Conservation (phyloP, 2,797 vertebrate genomes). For the Enteromius unitaeniatus region DNA sequence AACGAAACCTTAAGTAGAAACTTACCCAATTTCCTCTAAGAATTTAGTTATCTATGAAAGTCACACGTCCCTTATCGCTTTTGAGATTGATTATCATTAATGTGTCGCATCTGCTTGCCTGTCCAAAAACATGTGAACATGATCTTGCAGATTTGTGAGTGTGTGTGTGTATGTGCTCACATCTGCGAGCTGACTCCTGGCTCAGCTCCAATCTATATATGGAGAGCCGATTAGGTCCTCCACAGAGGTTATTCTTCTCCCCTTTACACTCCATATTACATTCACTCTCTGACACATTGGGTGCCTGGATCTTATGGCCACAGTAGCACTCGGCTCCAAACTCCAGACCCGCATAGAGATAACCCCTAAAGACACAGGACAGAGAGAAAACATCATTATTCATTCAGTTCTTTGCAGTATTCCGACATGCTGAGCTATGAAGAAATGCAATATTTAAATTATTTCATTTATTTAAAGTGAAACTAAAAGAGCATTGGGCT, state of each 20-base stretch:
- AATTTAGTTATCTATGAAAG: neutral
- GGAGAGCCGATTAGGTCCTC: slow-evolving; percentile 91
- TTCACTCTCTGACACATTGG: slow-evolving; percentile 85
- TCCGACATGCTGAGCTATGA: neutral
- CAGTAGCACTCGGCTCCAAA: slow-evolving; percentile 98
- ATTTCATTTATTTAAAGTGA: no score
- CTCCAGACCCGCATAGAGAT: slow-evolving; percentile 93
- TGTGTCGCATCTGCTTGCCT: neutral
- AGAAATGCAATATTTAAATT: neutral
- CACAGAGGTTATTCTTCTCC: slow-evolving; percentile 86
- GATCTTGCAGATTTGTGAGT: neutral
- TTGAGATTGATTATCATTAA: no score
- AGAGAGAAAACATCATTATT: neutral
- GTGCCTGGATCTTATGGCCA: slow-evolving; percentile 92
- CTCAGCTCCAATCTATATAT: slow-evolving; percentile 95
- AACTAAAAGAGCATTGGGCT: neutral
- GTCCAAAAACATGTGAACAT: neutral
- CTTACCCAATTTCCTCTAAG: neutral
- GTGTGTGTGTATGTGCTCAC: slow-evolving; percentile 76
- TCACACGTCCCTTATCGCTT: neutral
- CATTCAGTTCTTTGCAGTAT: neutral
- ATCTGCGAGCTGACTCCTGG: slow-evolving; percentile 91
- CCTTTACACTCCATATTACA: slow-evolving; percentile 97
- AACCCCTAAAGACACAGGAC: slow-evolving; percentile 81
- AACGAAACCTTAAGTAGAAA: neutral